These are phyloP conservation scores for Ligdia adustata DNA, from an alignment of 2,888 invertebrate genomes.

Conservation along the genomic window DNA sequence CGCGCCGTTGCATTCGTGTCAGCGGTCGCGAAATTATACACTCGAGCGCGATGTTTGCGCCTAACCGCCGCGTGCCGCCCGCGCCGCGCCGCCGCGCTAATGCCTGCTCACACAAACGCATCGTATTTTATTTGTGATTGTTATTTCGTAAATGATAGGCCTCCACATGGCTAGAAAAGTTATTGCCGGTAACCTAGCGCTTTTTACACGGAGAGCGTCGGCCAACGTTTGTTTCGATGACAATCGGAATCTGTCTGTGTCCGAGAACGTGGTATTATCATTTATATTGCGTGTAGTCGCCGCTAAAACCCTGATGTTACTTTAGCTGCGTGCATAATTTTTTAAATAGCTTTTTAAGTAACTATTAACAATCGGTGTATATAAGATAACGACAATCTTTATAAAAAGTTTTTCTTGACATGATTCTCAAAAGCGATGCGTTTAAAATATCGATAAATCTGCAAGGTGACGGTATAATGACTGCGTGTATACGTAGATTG, in stretches of 20 bases:
- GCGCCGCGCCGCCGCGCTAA: conserved; percentile 54
- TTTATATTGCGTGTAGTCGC: conserved; percentile 61
- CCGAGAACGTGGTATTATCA: conserved; percentile 60
- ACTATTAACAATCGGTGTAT: conserved; percentile 23
- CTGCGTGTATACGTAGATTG: conserved; percentile 54
- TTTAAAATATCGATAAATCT: conserved; percentile 54
- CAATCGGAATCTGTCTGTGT: conserved; percentile 76
- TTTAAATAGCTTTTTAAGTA: conserved; percentile 50
- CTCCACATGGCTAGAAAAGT: conserved; percentile 64
- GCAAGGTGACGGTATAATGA: conserved; percentile 68
- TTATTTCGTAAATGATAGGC: conserved; percentile 76
- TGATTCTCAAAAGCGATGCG: background rate
- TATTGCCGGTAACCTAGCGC: conserved; percentile 62
- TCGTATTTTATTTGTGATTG: conserved; percentile 72
- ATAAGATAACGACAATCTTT: conserved; percentile 18
- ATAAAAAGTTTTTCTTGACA: background rate
- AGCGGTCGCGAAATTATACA: conserved; percentile 78
- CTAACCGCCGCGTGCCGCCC: conserved; percentile 42
- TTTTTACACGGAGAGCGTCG: conserved; percentile 63
- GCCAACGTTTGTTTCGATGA: conserved; percentile 71
- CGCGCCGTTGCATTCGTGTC: conserved; percentile 63
- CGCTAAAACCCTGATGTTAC: conserved; percentile 52
- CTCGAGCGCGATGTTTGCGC: conserved; percentile 66
- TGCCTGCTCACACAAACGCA: conserved; percentile 49
- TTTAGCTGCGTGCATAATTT: conserved; percentile 53